These are phyloP conservation scores for Achroia grisella DNA, from an alignment of 1,140 invertebrate species.

Conservation along the genomic window DNA sequence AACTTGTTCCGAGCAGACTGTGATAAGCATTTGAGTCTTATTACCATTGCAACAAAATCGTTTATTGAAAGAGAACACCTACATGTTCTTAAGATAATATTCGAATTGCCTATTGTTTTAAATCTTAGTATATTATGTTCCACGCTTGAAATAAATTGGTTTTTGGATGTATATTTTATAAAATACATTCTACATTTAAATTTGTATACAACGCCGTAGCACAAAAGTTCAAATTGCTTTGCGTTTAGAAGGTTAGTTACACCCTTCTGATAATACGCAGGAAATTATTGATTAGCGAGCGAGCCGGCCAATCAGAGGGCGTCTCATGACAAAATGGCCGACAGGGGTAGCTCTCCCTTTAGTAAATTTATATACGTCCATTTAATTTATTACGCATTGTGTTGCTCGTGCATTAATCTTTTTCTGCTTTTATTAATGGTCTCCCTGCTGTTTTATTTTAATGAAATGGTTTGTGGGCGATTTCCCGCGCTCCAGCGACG, in stretches of 20 bases:
- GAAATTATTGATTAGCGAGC: slow-evolving; percentile 52
- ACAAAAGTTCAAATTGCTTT: too few species aligned
- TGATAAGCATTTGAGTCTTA: background rate
- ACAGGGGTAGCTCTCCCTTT: slow-evolving; percentile 35
- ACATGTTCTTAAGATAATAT: too few species aligned
- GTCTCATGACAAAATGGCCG: slow-evolving; percentile 42
- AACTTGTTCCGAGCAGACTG: background rate
- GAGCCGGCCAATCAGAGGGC: slow-evolving; percentile 41
- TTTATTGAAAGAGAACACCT: too few species aligned
- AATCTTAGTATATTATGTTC: too few species aligned
- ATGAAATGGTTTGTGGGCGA: slow-evolving; percentile 37
- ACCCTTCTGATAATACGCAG: background rate
- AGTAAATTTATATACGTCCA: slow-evolving; percentile 31
- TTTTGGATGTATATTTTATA: too few species aligned
- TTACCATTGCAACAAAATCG: background rate
- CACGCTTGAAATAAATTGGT: too few species aligned
- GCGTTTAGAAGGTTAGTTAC: too few species aligned
- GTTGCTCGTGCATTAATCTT: slow-evolving; percentile 56
- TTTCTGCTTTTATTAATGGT: slow-evolving; percentile 63
- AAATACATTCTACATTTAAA: too few species aligned
- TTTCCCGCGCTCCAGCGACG: slow-evolving; percentile 24
- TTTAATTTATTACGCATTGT: slow-evolving; percentile 67
- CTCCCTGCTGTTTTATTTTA: slow-evolving; percentile 55
- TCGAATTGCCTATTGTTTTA: too few species aligned
- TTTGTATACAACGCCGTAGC: too few species aligned